A percentile compares a stretch with the other conserved stretches of the same genome.
These are phyloP conservation scores for Trididemnum miniatum DNA, from an alignment of 23 tunicate species.

Conservation along the genomic window DNA sequence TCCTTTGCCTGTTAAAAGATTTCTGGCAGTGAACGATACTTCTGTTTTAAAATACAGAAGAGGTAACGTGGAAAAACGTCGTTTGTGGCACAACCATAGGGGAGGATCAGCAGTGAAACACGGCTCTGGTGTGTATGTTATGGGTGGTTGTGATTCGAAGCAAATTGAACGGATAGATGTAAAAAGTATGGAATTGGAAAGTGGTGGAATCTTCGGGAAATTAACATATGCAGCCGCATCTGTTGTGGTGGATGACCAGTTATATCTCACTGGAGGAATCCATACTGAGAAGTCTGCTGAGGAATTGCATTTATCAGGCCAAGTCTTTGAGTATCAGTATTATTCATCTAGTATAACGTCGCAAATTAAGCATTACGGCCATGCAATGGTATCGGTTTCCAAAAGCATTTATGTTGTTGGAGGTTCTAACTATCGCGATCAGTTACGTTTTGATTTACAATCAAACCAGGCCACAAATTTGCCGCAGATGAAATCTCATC, in stretches of 20 bases:
- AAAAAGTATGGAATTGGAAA: too few relatives aligned
- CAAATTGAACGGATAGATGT: background rate
- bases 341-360: too few relatives aligned
- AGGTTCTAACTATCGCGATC: background rate
- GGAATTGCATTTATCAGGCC: background rate
- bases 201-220: too few relatives aligned
- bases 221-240: background rate
- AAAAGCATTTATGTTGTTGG: background rate
- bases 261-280: background rate
- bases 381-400: background rate
- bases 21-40: background rate
- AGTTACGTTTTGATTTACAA: background rate
- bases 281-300: background rate
- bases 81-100: background rate
- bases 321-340: background rate
- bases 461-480: background rate
- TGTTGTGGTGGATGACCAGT: background rate
- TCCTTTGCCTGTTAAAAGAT: background rate
- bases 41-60: too few relatives aligned
- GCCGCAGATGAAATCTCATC: background rate
- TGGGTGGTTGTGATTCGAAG: background rate
- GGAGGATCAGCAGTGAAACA: background rate
- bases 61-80: background rate
- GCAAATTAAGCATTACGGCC: background rate
- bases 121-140: background rate